Evolutionary conservation across 1,140 invertebrate genomes (phyloP).

Genomic region (Nautilus pompilius): DNA sequence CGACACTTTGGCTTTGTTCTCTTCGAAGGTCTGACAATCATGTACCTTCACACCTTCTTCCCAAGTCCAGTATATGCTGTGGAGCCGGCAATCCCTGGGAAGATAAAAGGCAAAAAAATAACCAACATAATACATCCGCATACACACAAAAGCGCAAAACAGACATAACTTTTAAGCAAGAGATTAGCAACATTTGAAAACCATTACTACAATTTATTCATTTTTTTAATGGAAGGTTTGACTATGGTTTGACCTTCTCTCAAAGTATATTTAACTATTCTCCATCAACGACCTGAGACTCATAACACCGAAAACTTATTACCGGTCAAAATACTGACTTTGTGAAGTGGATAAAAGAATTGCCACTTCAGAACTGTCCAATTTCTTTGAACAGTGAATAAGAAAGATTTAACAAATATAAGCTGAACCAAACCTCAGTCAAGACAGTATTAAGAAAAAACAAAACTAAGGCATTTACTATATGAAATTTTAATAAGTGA

Average conservation of each 20-base stretch:
- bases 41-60: constrained; percentile 35
- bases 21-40: constrained; percentile 19
- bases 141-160: not conserved
- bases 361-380: too few relatives aligned
- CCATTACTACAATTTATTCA: not conserved
- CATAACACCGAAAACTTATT: too few relatives aligned
- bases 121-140: not conserved
- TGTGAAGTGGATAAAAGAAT: too few relatives aligned
- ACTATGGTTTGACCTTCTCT: not conserved
- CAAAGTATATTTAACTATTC: not conserved
- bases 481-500: too few relatives aligned
- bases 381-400: too few relatives aligned
- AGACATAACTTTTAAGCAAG: too few relatives aligned
- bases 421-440: too few relatives aligned
- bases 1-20: constrained; percentile 15
- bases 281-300: not conserved
- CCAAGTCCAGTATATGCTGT: constrained; percentile 29
- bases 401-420: too few relatives aligned
- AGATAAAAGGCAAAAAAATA: constrained; percentile 6
- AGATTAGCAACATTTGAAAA: not conserved
- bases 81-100: constrained; percentile 33
- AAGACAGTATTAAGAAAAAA: too few relatives aligned
- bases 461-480: too few relatives aligned
- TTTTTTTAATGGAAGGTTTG: not conserved
- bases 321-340: too few relatives aligned